Conservation (phyloP, 2,113 vertebrate genomes). For the Myiozetetes cayanensis region DNA sequence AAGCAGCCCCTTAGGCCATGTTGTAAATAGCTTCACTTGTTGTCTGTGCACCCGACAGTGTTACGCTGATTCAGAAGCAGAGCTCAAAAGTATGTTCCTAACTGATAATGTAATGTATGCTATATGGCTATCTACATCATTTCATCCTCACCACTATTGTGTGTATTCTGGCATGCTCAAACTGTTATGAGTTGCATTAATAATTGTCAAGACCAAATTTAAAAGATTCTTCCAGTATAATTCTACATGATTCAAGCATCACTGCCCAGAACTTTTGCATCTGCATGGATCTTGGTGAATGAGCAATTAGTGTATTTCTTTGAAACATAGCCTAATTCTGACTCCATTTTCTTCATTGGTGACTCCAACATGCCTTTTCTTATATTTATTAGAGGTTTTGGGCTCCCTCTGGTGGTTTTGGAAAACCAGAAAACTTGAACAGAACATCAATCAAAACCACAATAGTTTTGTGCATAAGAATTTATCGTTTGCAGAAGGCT, state of each 20-base stretch:
- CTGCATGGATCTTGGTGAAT: background rate
- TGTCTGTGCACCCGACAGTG: background rate
- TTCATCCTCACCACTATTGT: background rate
- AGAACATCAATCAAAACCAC: background rate
- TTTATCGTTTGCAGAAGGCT: background rate
- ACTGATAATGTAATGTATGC: background rate
- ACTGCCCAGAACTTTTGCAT: background rate
- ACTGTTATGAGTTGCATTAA: background rate
- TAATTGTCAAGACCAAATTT: background rate
- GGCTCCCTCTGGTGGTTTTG: constrained; percentile 60
- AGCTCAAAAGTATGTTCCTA: background rate
- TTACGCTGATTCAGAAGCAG: background rate
- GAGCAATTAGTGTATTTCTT: background rate
- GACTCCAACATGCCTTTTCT: background rate
- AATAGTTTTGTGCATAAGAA: background rate
- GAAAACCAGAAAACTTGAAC: background rate
- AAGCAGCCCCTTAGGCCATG: background rate
- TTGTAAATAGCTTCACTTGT: background rate
- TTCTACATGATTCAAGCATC: background rate
- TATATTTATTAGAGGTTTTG: background rate
- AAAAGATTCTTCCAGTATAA: background rate
- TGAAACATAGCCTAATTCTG: background rate
- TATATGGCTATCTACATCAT: background rate
- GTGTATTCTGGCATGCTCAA: background rate
- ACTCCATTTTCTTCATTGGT: background rate